A percentile compares a stretch with the other conserved stretches of the same genome.
Conservation (phyloP, 2,888 invertebrate species). For the Drosophila stalkeri region DNA sequence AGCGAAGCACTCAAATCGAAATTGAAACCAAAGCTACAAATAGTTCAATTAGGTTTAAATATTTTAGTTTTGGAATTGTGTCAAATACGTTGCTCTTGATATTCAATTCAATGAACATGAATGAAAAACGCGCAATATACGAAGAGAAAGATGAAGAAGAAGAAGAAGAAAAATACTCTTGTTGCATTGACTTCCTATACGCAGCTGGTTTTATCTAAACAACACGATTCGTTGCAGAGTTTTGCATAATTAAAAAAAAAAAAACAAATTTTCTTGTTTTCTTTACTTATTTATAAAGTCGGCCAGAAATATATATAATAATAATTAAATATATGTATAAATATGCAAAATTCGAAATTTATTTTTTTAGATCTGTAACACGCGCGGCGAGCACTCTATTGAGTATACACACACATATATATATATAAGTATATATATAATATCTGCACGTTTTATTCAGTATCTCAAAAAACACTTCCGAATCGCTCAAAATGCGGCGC, state of each 20-base stretch:
- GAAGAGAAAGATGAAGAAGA: background rate
- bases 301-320: conserved; percentile 10
- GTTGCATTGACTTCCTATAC: conserved; percentile 29
- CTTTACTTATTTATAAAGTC: conserved; percentile 31
- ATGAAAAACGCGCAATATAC: background rate
- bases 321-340: conserved; percentile 12
- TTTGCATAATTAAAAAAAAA: conserved; percentile 15
- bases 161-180: conserved; percentile 3
- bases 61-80: conserved; percentile 44
- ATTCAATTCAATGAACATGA: conserved; percentile 30
- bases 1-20: conserved; percentile 17
- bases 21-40: conserved; percentile 65
- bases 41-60: conserved; percentile 63
- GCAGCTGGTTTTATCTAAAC: conserved; percentile 9
- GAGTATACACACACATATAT: conserved; percentile 3
- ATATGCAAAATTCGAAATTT: conserved; percentile 19
- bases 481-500: conserved; percentile 81
- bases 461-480: conserved; percentile 70
- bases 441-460: conserved; percentile 30
- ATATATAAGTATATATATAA: conserved; percentile 8
- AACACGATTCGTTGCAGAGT: conserved; percentile 41
- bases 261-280: conserved; percentile 12
- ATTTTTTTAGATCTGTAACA: conserved; percentile 58
- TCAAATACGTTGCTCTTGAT: conserved; percentile 53
- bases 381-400: conserved; percentile 53